A percentile compares a stretch with the other conserved stretches of the same genome.
Conservation (phyloP, 2,113 vertebrate genomes). For the Australoheros scitulus region DNA sequence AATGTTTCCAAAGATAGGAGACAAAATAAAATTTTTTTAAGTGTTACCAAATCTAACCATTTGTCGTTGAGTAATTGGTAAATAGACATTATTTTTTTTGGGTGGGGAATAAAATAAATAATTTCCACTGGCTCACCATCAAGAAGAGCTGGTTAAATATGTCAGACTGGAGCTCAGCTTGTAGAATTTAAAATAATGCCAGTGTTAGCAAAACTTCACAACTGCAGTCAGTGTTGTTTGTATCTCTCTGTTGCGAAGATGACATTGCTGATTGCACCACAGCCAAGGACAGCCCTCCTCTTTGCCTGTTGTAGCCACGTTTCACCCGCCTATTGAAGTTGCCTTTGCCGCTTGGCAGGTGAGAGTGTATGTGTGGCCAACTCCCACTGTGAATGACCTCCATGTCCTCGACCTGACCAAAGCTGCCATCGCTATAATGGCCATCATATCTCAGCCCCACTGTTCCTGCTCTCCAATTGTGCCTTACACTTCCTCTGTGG, state of each 20-base stretch:
- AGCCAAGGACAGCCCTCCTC: constrained; percentile 61
- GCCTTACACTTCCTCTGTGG: not conserved
- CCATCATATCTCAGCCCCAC: constrained; percentile 63
- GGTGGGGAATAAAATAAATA: not conserved
- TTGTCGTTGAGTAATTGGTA: not conserved
- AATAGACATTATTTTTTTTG: not conserved
- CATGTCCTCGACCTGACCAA: constrained; percentile 67
- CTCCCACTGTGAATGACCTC: constrained; percentile 70
- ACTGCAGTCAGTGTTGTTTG: not conserved
- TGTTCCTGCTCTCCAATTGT: constrained; percentile 39
- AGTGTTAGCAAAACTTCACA: not conserved
- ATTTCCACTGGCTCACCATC: not conserved
- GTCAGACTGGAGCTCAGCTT: not conserved
- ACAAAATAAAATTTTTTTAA: no score
- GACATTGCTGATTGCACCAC: constrained; percentile 41
- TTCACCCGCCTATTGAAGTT: constrained; percentile 49
- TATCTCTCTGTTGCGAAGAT: constrained; percentile 26
- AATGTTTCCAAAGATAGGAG: not conserved
- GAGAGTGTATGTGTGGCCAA: constrained; percentile 58
- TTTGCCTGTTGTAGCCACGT: constrained; percentile 28
- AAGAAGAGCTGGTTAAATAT: not conserved
- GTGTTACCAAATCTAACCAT: not conserved
- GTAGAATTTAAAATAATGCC: not conserved
- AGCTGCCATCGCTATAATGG: constrained; percentile 67
- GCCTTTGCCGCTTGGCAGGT: constrained; percentile 69